A percentile compares a stretch with the other conserved stretches of the same genome.
phyloP scores from a whole-genome alignment of 2,797 vertebrate genomes.

The Streptopelia turtur region DNA sequence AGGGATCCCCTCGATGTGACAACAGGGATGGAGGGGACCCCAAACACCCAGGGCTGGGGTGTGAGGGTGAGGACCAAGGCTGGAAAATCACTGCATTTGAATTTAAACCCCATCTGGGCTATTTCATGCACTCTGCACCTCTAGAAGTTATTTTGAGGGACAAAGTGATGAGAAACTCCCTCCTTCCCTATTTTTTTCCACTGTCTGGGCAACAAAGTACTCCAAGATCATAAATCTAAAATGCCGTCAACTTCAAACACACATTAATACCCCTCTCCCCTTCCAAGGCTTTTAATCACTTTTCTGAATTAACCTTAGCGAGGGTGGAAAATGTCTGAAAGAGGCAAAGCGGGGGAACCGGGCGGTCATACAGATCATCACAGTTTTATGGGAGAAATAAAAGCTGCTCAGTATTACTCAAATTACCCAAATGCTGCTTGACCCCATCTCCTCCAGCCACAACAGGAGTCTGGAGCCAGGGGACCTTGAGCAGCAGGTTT shows the following conservation, averaged over 20 bases:
- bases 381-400: background rate
- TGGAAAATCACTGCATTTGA: background rate
- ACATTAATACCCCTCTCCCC: background rate
- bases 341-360: rapidly evolving
- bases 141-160: background rate
- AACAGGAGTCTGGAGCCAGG: rapidly evolving
- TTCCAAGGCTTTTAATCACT: background rate
- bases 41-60: background rate
- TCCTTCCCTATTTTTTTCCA: background rate
- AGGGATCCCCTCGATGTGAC: rapidly evolving
- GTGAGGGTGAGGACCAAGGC: rapidly evolving
- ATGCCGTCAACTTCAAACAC: rapidly evolving
- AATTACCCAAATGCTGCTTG: background rate
- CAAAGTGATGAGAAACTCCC: background rate
- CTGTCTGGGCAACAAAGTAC: background rate
- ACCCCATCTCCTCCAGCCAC: rapidly evolving
- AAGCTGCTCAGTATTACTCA: background rate
- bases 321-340: background rate
- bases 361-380: rapidly evolving
- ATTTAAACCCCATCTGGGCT: background rate
- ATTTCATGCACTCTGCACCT: background rate
- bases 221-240: background rate
- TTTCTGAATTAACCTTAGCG: background rate
- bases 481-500: background rate
- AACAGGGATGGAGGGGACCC: rapidly evolving